Evolutionary conservation across 2,888 invertebrate species (phyloP), one percentile per base, ranked within the genome.

Genomic region (Nephrotoma appendiculata): DNA sequence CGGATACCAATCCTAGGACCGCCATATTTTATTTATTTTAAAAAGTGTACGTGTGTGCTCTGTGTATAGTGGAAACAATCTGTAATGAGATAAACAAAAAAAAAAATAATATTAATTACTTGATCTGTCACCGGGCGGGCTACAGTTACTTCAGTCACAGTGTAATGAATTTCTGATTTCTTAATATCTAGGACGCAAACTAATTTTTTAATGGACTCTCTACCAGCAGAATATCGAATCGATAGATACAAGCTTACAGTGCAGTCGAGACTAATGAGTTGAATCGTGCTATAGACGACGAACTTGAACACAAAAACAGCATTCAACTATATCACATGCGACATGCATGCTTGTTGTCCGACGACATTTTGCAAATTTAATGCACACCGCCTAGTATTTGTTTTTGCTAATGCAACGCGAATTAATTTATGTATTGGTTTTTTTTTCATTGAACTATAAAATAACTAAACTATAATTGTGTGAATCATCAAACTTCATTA

Each of bases 1-100:
- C 95, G 90, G 97, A 96, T 89, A 96, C 95, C 94, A 97, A 94
- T 88, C 96, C 96, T 90, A 96, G 95, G 88, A 97, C 94, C 90
- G 96, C 95, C 96, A 96, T 96, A 87, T 88, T 90, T 84, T 83
- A 7, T 12, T 84, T 84, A 42, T 12, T 15, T 83, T 42, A 43
- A 31, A 31, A 31, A 31, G 31, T 31, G 31, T n/a, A 4, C 42
- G n/a, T 83, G 41, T 31, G 15, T 41, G 41, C 42, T 41, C 41
- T 83, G 11, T 41, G 11, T 41, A 83, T 41, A n/a, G 83, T 12
- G n/a, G 41, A 84, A 11, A 71, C 31, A 31, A 71, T 9, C 71
- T 71, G 71, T 0, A 71, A 71, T 7, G 31, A 71, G 2, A 71
- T 71, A 31, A 15, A 5, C 1, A 52, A 15, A n/a, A 19, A 19